Evolutionary conservation across 1,140 invertebrate genomes (phyloP).

Genomic region (Drosophila punjabiensis): DNA sequence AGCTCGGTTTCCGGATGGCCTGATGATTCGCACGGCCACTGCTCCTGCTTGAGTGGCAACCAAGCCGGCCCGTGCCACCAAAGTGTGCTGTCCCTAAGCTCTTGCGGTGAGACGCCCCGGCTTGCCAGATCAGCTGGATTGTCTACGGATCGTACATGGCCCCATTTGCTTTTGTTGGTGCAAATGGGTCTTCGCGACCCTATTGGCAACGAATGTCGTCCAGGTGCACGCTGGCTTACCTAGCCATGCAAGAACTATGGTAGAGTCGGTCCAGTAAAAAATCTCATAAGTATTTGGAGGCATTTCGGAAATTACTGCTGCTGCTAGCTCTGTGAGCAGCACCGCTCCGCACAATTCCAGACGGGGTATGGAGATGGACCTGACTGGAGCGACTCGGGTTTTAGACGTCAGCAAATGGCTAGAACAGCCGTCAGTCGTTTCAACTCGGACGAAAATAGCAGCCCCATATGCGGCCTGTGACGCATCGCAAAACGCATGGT

Average conservation of each 20-base stretch:
- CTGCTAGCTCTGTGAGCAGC: neutral
- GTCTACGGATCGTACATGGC: neutral
- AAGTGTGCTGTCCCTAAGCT: neutral
- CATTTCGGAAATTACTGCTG: constrained; percentile 2
- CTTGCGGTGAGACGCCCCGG: neutral
- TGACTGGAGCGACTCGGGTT: too few relatives aligned
- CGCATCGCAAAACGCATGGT: too few relatives aligned
- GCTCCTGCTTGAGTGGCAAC: too few relatives aligned
- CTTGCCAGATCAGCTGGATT: neutral
- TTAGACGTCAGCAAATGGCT: too few relatives aligned
- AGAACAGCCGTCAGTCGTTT: neutral
- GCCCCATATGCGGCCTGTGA: neutral
- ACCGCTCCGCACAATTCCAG: too few relatives aligned
- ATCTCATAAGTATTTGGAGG: neutral
- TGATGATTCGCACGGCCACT: too few relatives aligned
- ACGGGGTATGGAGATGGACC: too few relatives aligned
- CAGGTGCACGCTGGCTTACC: neutral
- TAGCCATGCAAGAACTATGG: constrained; percentile 7
- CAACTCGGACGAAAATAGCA: neutral
- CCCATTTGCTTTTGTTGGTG: neutral
- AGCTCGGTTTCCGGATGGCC: too few relatives aligned
- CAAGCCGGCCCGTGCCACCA: neutral
- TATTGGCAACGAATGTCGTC: constrained; percentile 1
- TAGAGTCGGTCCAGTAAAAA: constrained; percentile 4
- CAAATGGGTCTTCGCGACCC: neutral